A percentile compares a stretch with the other conserved stretches of the same genome.
Evolutionary conservation across 2,113 vertebrate species (phyloP).

Genomic region (Rhinolophus sinicus): DNA sequence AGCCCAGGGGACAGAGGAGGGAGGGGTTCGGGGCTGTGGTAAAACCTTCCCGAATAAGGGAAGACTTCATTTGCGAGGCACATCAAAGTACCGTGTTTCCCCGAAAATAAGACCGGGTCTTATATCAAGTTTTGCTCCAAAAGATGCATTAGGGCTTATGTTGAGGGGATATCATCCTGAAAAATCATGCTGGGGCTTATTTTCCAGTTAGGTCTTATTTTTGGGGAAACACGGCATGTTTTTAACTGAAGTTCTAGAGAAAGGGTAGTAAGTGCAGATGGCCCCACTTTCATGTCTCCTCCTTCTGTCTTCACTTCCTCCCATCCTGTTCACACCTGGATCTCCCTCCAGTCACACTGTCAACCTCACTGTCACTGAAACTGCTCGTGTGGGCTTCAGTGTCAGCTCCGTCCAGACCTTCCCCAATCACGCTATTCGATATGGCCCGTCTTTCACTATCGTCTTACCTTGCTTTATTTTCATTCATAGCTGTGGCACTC

Average conservation of each 20-base stretch:
- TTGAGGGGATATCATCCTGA: too few species aligned
- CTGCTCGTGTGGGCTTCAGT: fast-evolving
- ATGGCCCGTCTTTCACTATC: neutral
- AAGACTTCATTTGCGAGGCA: neutral
- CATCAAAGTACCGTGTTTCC: neutral
- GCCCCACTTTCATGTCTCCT: neutral
- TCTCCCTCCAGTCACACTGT: neutral
- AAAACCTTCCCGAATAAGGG: neutral
- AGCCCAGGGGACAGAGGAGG: neutral
- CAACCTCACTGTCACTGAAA: neutral
- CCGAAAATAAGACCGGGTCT: too few species aligned
- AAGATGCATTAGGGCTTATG: too few species aligned
- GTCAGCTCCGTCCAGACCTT: neutral
- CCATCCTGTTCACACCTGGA: neutral
- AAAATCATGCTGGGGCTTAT: too few species aligned
- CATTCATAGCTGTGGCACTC: neutral
- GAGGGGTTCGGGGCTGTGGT: neutral
- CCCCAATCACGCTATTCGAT: neutral
- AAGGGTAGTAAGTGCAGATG: neutral
- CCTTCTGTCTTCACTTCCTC: neutral
- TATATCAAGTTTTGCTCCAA: too few species aligned
- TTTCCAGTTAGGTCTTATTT: too few species aligned
- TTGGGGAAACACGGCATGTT: neutral
- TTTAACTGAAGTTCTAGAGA: neutral
- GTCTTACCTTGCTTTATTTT: neutral